These are phyloP conservation scores for Amphiduros pacificus DNA, from an alignment of 2,888 invertebrate genomes.

Conservation along the genomic window DNA sequence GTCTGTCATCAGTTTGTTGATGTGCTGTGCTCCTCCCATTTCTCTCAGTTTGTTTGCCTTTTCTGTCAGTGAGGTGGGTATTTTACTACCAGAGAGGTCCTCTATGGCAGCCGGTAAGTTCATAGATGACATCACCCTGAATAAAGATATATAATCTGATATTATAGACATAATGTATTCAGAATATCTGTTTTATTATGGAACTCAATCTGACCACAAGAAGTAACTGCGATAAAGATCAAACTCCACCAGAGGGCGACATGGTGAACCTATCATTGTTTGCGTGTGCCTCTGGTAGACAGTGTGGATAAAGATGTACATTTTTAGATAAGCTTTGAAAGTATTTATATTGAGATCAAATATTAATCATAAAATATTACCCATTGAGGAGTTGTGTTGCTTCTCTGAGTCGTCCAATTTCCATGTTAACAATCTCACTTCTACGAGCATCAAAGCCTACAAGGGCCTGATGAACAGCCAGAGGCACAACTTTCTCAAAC, in stretches of 20 bases:
- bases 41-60: slow-evolving; percentile 79
- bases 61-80: slow-evolving; percentile 86
- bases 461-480: slow-evolving; percentile 87
- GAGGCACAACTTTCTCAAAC: slow-evolving; percentile 85
- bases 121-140: slow-evolving; percentile 82
- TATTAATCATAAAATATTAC: slow-evolving; percentile 50
- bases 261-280: too few species aligned
- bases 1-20: slow-evolving; percentile 78
- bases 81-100: slow-evolving; percentile 66
- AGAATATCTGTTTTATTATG: too few species aligned
- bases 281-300: too few species aligned
- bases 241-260: too few species aligned
- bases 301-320: too few species aligned
- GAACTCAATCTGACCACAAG: too few species aligned
- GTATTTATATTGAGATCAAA: too few species aligned
- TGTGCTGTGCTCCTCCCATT: slow-evolving; percentile 75
- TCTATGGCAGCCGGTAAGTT: slow-evolving; percentile 98
- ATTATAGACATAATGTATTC: too few species aligned
- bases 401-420: slow-evolving; percentile 85
- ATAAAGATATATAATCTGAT: too few species aligned
- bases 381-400: slow-evolving; percentile 88
- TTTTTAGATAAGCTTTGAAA: too few species aligned
- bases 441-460: slow-evolving; percentile 83
- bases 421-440: slow-evolving; percentile 80
- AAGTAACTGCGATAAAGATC: too few species aligned